phyloP scores from a whole-genome alignment of 2,797 vertebrate species.

The Simalia tracyae region DNA sequence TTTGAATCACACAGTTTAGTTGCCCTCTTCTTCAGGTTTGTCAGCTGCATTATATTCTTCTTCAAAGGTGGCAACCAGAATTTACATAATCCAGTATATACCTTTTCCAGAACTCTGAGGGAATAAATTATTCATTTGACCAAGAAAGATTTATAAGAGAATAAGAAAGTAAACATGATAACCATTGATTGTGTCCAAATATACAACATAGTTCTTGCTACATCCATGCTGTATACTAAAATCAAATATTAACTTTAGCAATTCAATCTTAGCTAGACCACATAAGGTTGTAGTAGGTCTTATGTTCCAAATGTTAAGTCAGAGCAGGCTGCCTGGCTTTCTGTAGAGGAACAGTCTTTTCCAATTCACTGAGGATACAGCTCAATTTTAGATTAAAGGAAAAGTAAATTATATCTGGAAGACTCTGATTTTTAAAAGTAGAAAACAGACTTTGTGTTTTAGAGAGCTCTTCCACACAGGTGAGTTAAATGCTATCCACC shows the following conservation, averaged over 20 bases:
- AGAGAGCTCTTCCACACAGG: too few species aligned
- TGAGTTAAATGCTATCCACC: too few species aligned
- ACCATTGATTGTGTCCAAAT: background rate
- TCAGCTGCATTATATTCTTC: background rate
- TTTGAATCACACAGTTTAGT: background rate
- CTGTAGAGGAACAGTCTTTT: background rate
- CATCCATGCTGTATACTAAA: background rate
- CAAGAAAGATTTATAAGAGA: background rate
- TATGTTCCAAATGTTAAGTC: background rate
- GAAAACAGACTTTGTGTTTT: too few species aligned
- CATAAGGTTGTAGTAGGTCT: background rate
- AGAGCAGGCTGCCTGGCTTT: background rate
- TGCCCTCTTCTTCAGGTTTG: background rate
- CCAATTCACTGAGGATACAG: background rate
- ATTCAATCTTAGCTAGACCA: background rate
- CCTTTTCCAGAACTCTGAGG: background rate
- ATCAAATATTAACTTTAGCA: background rate
- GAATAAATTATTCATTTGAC: background rate
- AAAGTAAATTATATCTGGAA: background rate
- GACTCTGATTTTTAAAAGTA: too few species aligned
- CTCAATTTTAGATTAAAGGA: background rate
- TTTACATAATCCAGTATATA: background rate
- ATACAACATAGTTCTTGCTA: background rate
- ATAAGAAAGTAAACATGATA: background rate
- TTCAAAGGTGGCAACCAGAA: background rate